Base-by-base conservation (phyloP, 2,888 invertebrate genomes). In the Melanotus villosus region DNA sequence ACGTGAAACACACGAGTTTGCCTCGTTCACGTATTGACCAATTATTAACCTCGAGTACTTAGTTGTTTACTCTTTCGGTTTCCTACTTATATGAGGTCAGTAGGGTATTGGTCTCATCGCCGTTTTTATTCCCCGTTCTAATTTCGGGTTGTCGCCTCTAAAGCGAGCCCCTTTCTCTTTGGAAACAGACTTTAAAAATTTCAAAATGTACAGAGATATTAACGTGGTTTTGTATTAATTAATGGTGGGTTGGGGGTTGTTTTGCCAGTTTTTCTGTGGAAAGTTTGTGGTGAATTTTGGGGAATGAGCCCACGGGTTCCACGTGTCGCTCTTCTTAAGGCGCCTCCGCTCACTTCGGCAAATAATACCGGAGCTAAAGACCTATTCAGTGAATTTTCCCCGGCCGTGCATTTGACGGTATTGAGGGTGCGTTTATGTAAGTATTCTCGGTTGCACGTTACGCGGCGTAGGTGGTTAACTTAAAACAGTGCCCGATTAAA, bases 11-110 rank as follows among this genome's bases (percentile, higher is more conserved):
- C 50, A 38, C 18, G 50, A 50, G 41, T 34, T 50, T 23, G 30
- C 30, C 21, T 34, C 60, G 50, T 36, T n/a, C 60, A 62, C 30
- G 50, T 62, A 32, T 62, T 52, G 18, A 52, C 50, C 62, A 50
- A 62, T 62, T 62, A 43, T 16, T 43, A 43, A 60, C 45, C 34
- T 32, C 32, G 43, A 45, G 19, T 45, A 34, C 59, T 32, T 26
- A 45, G 41, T 41, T 41, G 41, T 41, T 2, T 41, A 41, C 18
- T 9, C 26, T 26, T 26, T 26, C 41, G 21, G 34, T 57, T 57
- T 36, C 38, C 57, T 26, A 3, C 12, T 57, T 57, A 21, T 21
- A 6, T 14, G 38, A 10, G 38, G 38, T 38, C 38, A 38, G 38
- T 38, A n/a, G 38, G 38, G 38, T 14, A 38, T 38, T 38, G 38